Percentiles rank a stretch among this genome's conserved stretches.
These are phyloP conservation scores for Dromococcyx pavoninus DNA, from an alignment of 2,797 vertebrate species.

Conservation along the genomic window DNA sequence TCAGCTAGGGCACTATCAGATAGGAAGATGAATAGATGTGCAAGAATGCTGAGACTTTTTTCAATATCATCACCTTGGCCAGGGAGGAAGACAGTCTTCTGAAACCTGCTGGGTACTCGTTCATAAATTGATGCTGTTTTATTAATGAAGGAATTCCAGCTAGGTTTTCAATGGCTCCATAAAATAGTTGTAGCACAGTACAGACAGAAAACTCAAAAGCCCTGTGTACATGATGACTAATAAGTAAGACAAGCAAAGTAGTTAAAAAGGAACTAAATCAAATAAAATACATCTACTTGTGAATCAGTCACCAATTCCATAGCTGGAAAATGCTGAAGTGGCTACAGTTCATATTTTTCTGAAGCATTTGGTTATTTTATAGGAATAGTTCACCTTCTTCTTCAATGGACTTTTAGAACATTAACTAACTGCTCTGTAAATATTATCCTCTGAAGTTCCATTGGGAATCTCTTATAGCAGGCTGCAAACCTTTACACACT, in stretches of 20 bases:
- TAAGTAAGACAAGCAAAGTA: not conserved
- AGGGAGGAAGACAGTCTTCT: not conserved
- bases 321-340: not conserved
- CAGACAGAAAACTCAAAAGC: not conserved
- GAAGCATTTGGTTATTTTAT: not conserved
- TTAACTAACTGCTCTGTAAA: not conserved
- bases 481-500: not conserved
- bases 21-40: not conserved
- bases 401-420: not conserved
- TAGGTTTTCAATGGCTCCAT: not conserved
- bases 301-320: not conserved
- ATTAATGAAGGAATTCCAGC: not conserved
- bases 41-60: not conserved
- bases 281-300: not conserved
- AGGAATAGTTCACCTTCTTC: not conserved
- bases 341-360: not conserved
- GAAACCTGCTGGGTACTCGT: not conserved
- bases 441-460: not conserved
- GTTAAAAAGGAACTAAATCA: not conserved
- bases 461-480: not conserved
- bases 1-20: accelerated
- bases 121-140: not conserved
- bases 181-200: not conserved
- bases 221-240: accelerated
- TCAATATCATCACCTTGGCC: not conserved